phyloP scores from a whole-genome alignment of 2,113 vertebrate genomes.

The Pontoporia blainvillei region DNA sequence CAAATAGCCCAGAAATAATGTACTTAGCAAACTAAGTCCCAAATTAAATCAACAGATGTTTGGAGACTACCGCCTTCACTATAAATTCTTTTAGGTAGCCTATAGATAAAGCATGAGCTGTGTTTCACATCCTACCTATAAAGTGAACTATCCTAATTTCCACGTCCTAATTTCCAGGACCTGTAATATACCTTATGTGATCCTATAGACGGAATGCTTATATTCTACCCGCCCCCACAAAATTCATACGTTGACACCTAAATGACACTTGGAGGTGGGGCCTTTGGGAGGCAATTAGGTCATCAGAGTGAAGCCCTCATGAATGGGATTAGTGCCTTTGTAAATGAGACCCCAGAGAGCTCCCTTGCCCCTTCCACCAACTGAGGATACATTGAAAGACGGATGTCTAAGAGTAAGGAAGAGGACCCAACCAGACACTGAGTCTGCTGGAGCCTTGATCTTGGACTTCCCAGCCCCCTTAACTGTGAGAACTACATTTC shows the following conservation, averaged over 20 bases:
- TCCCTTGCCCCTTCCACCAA: neutral
- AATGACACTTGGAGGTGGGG: neutral
- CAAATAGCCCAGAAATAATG: neutral
- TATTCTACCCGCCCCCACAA: neutral
- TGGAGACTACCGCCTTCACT: neutral
- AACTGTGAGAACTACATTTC: neutral
- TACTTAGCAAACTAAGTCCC: neutral
- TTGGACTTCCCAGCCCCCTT: neutral
- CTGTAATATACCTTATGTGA: neutral
- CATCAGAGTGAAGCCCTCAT: neutral
- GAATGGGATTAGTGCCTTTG: neutral
- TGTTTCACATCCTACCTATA: neutral
- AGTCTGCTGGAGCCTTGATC: neutral
- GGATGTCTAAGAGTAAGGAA: neutral
- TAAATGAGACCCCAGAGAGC: neutral
- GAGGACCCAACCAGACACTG: neutral
- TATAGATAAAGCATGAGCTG: neutral
- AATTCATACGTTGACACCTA: neutral
- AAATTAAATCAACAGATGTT: constrained; percentile 17
- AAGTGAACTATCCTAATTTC: accelerated
- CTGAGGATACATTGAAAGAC: neutral
- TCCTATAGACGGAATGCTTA: neutral
- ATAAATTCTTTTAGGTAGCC: neutral
- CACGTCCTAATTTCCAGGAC: neutral
- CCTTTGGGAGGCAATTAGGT: neutral